phyloP scores from a whole-genome alignment of 1,140 invertebrate genomes.

The Ephestia elutella region DNA sequence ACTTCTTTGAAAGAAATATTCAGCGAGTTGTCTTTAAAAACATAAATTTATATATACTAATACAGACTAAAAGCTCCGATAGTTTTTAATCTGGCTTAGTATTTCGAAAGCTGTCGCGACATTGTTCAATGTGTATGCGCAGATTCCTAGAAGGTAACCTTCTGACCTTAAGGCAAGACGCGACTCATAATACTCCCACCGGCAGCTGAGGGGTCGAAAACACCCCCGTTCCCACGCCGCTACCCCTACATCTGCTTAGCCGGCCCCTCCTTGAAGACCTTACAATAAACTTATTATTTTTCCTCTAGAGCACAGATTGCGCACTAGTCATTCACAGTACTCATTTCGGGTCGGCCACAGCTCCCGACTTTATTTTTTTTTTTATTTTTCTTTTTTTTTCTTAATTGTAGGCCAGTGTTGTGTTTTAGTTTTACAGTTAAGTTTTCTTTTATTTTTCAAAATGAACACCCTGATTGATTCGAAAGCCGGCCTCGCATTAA shows the following conservation, averaged over 20 bases:
- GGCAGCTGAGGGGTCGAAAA: slow-evolving; percentile 35
- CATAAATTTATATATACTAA: too few species aligned
- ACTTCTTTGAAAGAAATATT: too few species aligned
- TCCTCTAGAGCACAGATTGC: slow-evolving; percentile 46
- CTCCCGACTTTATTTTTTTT: slow-evolving; percentile 10
- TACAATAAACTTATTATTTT: slow-evolving; percentile 51
- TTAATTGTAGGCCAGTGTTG: slow-evolving; percentile 7
- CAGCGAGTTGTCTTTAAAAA: too few species aligned
- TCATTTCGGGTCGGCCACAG: slow-evolving; percentile 35
- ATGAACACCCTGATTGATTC: background rate
- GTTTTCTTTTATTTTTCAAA: background rate
- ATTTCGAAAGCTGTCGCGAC: too few species aligned
- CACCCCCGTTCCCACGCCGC: slow-evolving; percentile 48
- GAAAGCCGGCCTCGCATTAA: background rate
- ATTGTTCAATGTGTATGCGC: too few species aligned
- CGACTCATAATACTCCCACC: background rate
- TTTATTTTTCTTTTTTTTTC: slow-evolving; percentile 2
- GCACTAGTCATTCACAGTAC: slow-evolving; percentile 41
- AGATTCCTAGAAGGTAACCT: background rate
- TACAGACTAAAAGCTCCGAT: too few species aligned
- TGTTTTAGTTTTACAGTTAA: background rate
- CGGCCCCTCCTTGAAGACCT: slow-evolving; percentile 48
- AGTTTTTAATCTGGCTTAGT: too few species aligned
- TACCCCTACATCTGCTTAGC: slow-evolving; percentile 37
- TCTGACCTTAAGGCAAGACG: background rate